These are phyloP conservation scores for Volucella bombylans DNA, from an alignment of 2,888 invertebrate species.

Conservation along the genomic window DNA sequence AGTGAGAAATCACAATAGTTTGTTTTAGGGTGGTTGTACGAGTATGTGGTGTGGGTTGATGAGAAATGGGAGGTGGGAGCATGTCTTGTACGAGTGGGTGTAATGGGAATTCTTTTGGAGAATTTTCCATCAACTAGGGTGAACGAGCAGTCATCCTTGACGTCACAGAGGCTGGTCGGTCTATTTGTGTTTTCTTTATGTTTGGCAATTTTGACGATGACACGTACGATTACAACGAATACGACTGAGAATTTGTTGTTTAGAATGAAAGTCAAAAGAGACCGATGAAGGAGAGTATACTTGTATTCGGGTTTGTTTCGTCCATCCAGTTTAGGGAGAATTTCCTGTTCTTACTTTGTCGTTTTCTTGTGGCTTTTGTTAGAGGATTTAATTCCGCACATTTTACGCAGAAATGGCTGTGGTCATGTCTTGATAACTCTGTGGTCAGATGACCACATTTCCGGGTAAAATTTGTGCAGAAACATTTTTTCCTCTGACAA, in stretches of 20 bases:
- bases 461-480: too few species aligned
- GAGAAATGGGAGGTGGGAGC: not conserved
- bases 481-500: too few species aligned
- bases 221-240: not conserved
- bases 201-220: not conserved
- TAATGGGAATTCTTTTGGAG: constrained; percentile 24
- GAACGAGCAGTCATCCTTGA: not conserved
- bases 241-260: not conserved
- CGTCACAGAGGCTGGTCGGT: constrained; percentile 40
- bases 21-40: not conserved
- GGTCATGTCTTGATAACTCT: too few species aligned
- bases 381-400: not conserved
- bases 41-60: not conserved
- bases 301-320: constrained; percentile 17
- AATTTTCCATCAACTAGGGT: not conserved
- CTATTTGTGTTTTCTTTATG: not conserved
- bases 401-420: not conserved
- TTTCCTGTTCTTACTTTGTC: not conserved
- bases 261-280: constrained; percentile 4
- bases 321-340: constrained; percentile 4
- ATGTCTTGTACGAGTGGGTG: constrained; percentile 19
- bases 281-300: not conserved
- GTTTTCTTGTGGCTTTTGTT: not conserved
- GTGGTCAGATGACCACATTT: too few species aligned
- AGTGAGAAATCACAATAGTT: constrained; percentile 14